Evolutionary conservation across 2,797 vertebrate species (phyloP).

Genomic region (Sebastes aleutianus): DNA sequence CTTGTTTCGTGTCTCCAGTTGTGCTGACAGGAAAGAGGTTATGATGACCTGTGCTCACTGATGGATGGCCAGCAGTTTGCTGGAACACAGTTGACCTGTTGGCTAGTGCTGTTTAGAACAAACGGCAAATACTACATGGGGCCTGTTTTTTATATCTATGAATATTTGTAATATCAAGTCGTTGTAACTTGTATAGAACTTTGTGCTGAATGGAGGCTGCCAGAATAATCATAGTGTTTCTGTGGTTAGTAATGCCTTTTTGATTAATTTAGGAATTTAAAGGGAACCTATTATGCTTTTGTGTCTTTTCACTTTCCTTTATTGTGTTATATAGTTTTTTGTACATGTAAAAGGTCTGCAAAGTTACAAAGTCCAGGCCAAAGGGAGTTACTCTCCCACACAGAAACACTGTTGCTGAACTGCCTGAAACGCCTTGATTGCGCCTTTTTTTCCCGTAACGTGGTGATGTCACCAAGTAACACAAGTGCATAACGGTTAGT

Average conservation of each 20-base stretch:
- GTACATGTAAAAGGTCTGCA: too few species aligned
- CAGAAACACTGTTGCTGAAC: fast-evolving
- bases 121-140: not conserved
- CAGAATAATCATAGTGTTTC: not conserved
- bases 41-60: constrained; percentile 19
- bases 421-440: too few species aligned
- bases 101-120: not conserved
- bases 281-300: too few species aligned
- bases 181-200: not conserved
- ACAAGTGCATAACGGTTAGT: too few species aligned
- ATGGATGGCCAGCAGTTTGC: not conserved
- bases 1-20: not conserved
- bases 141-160: not conserved
- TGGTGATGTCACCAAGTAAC: too few species aligned
- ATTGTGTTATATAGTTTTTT: too few species aligned
- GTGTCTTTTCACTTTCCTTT: too few species aligned
- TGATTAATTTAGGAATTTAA: not conserved
- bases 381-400: too few species aligned
- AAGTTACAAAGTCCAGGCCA: too few species aligned
- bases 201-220: not conserved
- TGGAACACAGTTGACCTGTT: not conserved
- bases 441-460: too few species aligned
- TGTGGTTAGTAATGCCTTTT: not conserved
- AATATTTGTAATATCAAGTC: not conserved
- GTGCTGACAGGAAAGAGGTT: constrained; percentile 25